These are phyloP conservation scores for Podarcis raffonei DNA, from an alignment of 2,113 vertebrate genomes.

Conservation along the genomic window DNA sequence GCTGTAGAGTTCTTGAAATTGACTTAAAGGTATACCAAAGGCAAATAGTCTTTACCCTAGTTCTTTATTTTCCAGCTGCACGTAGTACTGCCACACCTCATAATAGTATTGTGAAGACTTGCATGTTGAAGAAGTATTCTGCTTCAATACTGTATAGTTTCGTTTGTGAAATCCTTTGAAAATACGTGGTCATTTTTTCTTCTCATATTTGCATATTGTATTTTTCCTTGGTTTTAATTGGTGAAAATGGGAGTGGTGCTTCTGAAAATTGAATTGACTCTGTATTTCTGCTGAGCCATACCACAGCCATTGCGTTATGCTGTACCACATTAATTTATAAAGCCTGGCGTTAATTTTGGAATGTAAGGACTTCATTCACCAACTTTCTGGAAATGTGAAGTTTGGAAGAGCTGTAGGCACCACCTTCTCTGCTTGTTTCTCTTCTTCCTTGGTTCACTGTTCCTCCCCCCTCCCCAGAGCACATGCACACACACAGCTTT, in stretches of 20 bases:
- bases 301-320: background rate
- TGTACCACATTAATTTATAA: background rate
- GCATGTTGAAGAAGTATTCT: background rate
- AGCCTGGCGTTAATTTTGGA: background rate
- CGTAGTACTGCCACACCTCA: background rate
- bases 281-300: background rate
- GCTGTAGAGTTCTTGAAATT: background rate
- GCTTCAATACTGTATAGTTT: background rate
- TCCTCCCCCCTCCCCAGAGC: too few species aligned
- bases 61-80: background rate
- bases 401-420: too few species aligned
- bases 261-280: too few species aligned
- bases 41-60: background rate
- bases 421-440: too few species aligned
- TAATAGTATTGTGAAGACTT: background rate
- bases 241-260: too few species aligned
- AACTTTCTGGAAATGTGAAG: too few species aligned
- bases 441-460: too few species aligned
- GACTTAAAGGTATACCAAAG: background rate
- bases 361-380: background rate
- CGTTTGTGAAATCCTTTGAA: background rate
- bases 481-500: too few species aligned
- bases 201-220: background rate
- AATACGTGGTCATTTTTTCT: background rate
- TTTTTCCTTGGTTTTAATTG: background rate